Evolutionary conservation across 2,797 vertebrate species (phyloP).

Genomic region (Calcarius lapponicus): DNA sequence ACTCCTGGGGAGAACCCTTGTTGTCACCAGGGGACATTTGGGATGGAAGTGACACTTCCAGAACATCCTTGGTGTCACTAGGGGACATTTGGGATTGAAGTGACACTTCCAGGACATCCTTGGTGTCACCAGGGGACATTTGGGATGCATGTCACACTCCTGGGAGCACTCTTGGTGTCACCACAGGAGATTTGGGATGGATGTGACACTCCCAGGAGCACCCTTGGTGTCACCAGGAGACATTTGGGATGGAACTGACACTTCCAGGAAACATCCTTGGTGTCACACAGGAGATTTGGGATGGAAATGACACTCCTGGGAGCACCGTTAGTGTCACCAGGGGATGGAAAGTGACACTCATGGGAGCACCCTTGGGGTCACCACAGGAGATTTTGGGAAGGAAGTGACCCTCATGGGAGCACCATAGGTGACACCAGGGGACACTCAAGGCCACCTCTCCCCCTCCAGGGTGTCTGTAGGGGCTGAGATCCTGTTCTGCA

Average conservation of each 20-base stretch:
- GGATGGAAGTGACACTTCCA: rapidly evolving
- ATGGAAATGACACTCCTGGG: background rate
- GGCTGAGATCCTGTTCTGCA: conserved; percentile 83
- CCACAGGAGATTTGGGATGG: rapidly evolving
- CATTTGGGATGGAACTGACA: rapidly evolving
- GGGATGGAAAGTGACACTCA: background rate
- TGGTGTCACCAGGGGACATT: background rate
- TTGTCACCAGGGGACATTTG: too few relatives aligned
- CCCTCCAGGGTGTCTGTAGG: conserved; percentile 87
- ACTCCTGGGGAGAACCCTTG: too few relatives aligned
- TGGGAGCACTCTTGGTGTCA: background rate
- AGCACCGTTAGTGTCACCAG: rapidly evolving
- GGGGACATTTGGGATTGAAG: background rate
- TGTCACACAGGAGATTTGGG: background rate
- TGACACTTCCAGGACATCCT: too few relatives aligned
- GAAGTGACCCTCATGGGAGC: rapidly evolving
- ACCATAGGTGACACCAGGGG: background rate
- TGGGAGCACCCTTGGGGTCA: too few relatives aligned
- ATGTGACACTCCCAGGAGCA: rapidly evolving
- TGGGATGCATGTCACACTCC: rapidly evolving
- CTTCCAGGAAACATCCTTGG: rapidly evolving
- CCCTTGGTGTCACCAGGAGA: background rate
- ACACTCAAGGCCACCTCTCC: background rate
- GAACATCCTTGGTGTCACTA: background rate
- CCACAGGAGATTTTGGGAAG: too few relatives aligned